Base-by-base conservation (phyloP, 2,888 invertebrate species). In the Scelioninae gen. 1 region DNA sequence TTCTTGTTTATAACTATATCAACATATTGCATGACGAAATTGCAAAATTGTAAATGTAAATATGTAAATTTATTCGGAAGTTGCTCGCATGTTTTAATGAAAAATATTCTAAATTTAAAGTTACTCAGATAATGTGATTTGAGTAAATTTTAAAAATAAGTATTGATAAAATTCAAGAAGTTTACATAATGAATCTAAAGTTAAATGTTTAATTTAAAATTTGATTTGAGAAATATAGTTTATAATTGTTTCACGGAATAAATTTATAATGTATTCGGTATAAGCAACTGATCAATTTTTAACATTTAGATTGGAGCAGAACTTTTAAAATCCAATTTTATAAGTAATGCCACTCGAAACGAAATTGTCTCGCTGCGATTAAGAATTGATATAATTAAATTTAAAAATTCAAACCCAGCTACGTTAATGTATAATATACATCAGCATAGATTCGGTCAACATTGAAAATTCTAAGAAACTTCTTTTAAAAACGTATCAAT, bases 401-500 rank as follows among this genome's bases (percentile, higher is more conserved):
- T 75, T 49, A 66, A 68, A 58, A 65, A 53, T 60, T 66, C 49
- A 58, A 76, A 45, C 34, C 45, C 53, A 34, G 60, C 55, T 62
- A 16, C 68, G 8, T 69, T 38, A 58, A 68, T 55, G 43, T 38
- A 34, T 34, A 56, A 77, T 55, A 51, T 55, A 77, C 49, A 11
- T 29, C 9, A 40, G 34, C 40, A 16, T 45, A 32, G 71, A 69
- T 69, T 58, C 15, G 23, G 34, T 29, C 34, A 45, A 29, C 63
- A 55, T 63, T 77, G 55, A 45, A 38, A 63, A 63, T 62, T 56
- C 34, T 62, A 63, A 16, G 55, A 43, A 63, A 77, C 29, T 63
- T 55, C 51, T 29, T 62, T 74, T 53, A 6, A 55, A 34, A 69
- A 38, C 31, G 65, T 55, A 74, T 75, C 80, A 75, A 80, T 80